Evolutionary conservation across 2,113 vertebrate genomes (phyloP).

Genomic region (Myrmecophaga tridactyla): DNA sequence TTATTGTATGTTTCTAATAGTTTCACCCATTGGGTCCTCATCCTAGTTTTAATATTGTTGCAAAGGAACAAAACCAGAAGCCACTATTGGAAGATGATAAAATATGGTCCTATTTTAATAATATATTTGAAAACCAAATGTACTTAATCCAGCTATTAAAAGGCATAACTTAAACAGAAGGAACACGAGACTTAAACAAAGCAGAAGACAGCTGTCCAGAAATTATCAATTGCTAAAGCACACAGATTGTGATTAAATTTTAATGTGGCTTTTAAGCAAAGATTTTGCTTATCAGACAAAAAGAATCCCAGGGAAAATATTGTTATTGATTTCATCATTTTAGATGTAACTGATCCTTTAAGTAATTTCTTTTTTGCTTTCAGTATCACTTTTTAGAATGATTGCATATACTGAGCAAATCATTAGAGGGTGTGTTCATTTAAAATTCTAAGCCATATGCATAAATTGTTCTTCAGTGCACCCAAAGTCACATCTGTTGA

Average conservation of each 20-base stretch:
- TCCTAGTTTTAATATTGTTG: not conserved
- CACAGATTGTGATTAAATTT: slow-evolving; percentile 97
- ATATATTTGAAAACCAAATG: slow-evolving; percentile 61
- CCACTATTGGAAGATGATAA: slow-evolving; percentile 46
- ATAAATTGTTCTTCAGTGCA: slow-evolving; percentile 86
- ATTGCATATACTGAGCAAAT: slow-evolving; percentile 83
- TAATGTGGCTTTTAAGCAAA: slow-evolving; percentile 95
- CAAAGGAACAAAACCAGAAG: slow-evolving; percentile 20
- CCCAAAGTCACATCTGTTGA: slow-evolving; percentile 89
- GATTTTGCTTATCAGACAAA: slow-evolving; percentile 90
- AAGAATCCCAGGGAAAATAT: slow-evolving; percentile 95
- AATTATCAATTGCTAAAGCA: slow-evolving; percentile 94
- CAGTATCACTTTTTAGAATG: slow-evolving; percentile 86
- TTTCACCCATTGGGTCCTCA: not conserved
- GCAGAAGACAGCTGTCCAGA: slow-evolving; percentile 94
- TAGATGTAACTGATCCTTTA: slow-evolving; percentile 96
- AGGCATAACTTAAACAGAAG: slow-evolving; percentile 90
- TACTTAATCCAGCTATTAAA: slow-evolving; percentile 88
- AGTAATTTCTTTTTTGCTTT: slow-evolving; percentile 92
- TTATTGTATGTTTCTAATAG: not conserved
- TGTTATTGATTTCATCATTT: slow-evolving; percentile 98
- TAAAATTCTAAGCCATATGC: slow-evolving; percentile 90
- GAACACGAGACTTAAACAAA: slow-evolving; percentile 90
- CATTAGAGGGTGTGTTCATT: slow-evolving; percentile 86
- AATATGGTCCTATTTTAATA: slow-evolving; percentile 56